A percentile compares a stretch with the other conserved stretches of the same genome.
Evolutionary conservation across 2,113 vertebrate species (phyloP).

Genomic region (Synodontis membranacea): DNA sequence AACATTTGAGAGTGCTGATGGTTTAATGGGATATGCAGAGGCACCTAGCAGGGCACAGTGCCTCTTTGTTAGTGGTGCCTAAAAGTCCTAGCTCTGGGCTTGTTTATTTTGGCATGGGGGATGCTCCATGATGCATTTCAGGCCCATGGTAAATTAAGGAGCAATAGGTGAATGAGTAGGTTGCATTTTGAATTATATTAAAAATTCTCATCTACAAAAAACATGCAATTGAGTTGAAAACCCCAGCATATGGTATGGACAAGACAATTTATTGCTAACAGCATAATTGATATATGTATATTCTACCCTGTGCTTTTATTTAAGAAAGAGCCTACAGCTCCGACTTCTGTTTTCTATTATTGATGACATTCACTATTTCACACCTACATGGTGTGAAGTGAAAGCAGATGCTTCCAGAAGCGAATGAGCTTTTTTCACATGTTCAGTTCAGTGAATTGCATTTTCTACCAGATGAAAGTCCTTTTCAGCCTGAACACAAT

Average conservation of each 20-base stretch:
- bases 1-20: slow-evolving; percentile 33
- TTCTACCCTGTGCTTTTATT: neutral
- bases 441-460: too few species aligned
- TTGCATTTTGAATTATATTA: neutral
- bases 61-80: slow-evolving; percentile 48
- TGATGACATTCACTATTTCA: neutral
- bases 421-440: too few species aligned
- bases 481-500: too few species aligned
- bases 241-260: neutral
- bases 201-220: neutral
- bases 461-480: neutral
- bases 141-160: slow-evolving; percentile 1
- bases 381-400: neutral
- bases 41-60: slow-evolving; percentile 44
- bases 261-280: neutral
- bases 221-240: neutral
- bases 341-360: neutral
- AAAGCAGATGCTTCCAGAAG: too few species aligned
- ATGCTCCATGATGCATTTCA: slow-evolving; percentile 15
- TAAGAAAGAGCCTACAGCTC: neutral
- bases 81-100: slow-evolving; percentile 9
- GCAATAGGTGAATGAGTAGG: neutral
- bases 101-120: slow-evolving; percentile 52
- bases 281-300: neutral
- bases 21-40: slow-evolving; percentile 33